Evolutionary conservation across 2,797 vertebrate genomes (phyloP), one percentile per base, ranked within the genome.

Genomic region (Balearica regulorum): DNA sequence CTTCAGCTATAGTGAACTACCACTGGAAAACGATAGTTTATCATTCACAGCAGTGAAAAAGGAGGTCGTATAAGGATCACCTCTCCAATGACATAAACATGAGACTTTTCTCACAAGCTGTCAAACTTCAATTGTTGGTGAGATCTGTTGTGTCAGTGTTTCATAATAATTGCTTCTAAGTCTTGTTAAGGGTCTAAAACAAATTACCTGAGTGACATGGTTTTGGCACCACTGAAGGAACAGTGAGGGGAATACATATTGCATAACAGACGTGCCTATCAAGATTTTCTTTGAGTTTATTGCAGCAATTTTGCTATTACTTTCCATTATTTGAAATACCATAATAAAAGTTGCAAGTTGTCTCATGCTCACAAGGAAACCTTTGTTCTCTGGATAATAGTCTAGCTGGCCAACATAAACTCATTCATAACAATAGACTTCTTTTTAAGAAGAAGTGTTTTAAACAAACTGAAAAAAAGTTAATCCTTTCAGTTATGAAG

Each of bases 151-250:
- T 97, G 95, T 96, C 96, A 94, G 79, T 97, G 96, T 95, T 96
- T 97, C 95, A 91, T 96, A 97, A 96, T 97, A 96, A 96, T 96
- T 97, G 95, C 92, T 96, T 96, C 87, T 97, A 95, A 96, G 92
- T 96, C 96, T 93, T 96, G 94, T 95, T 97, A 95, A 96, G 77
- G 93, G 90, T 95, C 94, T 96, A 94, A 94, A 95, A 96, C 96
- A 96, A 97, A 97, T 96, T 96, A 96, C 84, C 90, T 86, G 90
- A 89, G 84, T 96, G 95, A 94, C 96, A 96, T 93, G 51, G 92
- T 95, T 92, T 97, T 96, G 96, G 94, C 96, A 94, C 72, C 58
- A 94, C 89, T 46, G 69, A 93, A 89, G 57, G 79, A 93, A 46
- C 60, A 71, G 72, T 0, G 0, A 81, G 70, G 55, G 58, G 72